Base-by-base conservation (phyloP, 2,888 invertebrate species). In the Heliconius cydno region DNA sequence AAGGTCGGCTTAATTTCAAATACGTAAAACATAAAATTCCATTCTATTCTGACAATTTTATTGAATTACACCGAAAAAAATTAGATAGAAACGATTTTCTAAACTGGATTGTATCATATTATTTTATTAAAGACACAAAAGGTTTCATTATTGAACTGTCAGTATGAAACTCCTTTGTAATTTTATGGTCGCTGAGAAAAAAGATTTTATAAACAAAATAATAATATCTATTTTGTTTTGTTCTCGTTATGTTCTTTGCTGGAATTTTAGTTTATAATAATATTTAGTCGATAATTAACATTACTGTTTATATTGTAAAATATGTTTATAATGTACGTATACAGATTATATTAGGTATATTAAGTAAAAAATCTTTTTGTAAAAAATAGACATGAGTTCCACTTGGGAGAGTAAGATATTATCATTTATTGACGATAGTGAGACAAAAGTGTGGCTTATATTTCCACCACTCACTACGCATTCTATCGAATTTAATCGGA, bases 91-190 rank as follows among this genome's bases (percentile, higher is more conserved):
- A 73, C 57, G 60, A 73, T 73, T 73, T 38, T 13, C 57, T 73
- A 60, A 34, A 73, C 73, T 15, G 60, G 34, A 60, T 72, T 72
- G 71, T 72, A 57, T 72, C 52, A 57, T 57, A 73, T 28, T 25
- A 70, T 73, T 73, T 73, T 73, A 73, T 73, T 73, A 60, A 60
- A 60, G 57, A 81, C 70, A 77, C 79, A 77, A 77, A 74, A 77
- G 76, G 28, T 34, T 71, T 76, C 79, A 65, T 75, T 75, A 75
- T 75, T 65, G 65, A 75, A 65, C 41, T 75, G 75, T 65, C 75
- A 75, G 75, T 28, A 65, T 41, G 19, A 65, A 38, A 25, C 63
- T 65, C 63, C 65, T 75, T 75, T 75, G 75, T 65, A 46, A 75
- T 65, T 74, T 74, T 65, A 63, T 28, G 19, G 63, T 63, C 15